A percentile compares a stretch with the other conserved stretches of the same genome.
These are phyloP conservation scores for Euleptes europaea DNA, from an alignment of 2,113 vertebrate genomes.

Conservation along the genomic window DNA sequence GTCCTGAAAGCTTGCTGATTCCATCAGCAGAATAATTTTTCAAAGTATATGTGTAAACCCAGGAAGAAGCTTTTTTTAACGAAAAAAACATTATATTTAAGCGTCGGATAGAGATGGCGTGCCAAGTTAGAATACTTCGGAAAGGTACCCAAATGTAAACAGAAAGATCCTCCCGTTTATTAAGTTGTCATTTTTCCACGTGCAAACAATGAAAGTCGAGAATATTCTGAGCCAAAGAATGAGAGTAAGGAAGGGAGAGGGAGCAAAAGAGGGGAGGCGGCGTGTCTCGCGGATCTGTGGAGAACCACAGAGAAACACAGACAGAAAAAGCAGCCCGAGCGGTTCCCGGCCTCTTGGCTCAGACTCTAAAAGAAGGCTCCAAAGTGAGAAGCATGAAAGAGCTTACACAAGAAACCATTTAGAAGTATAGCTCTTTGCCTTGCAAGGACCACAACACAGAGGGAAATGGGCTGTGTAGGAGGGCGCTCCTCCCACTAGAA, in stretches of 20 bases:
- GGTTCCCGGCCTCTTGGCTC: constrained; percentile 69
- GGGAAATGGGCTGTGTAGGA: constrained; percentile 77
- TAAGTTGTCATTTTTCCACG: constrained; percentile 66
- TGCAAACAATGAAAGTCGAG: constrained; percentile 68
- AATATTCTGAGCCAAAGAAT: constrained; percentile 48
- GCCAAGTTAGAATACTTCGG: constrained; percentile 52
- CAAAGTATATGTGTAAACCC: constrained; percentile 51
- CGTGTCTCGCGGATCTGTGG: constrained; percentile 62
- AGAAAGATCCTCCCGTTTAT: constrained; percentile 62
- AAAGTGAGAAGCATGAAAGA: constrained; percentile 63
- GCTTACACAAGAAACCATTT: constrained; percentile 66
- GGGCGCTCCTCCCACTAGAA: constrained; percentile 75
- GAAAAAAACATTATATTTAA: constrained; percentile 17
- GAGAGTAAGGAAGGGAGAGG: not conserved
- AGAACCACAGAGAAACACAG: constrained; percentile 69
- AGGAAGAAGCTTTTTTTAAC: constrained; percentile 6
- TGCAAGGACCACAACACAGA: constrained; percentile 81
- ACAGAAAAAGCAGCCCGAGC: constrained; percentile 70
- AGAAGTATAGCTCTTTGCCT: constrained; percentile 72
- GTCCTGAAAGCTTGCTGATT: constrained; percentile 51
- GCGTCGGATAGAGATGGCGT: constrained; percentile 2
- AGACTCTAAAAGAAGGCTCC: constrained; percentile 59
- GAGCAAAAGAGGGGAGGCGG: constrained; percentile 39
- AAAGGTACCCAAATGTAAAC: constrained; percentile 59
- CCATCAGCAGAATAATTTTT: constrained; percentile 43